Conservation (phyloP, 2,113 vertebrate species). For the Semnornis frantzii region DNA sequence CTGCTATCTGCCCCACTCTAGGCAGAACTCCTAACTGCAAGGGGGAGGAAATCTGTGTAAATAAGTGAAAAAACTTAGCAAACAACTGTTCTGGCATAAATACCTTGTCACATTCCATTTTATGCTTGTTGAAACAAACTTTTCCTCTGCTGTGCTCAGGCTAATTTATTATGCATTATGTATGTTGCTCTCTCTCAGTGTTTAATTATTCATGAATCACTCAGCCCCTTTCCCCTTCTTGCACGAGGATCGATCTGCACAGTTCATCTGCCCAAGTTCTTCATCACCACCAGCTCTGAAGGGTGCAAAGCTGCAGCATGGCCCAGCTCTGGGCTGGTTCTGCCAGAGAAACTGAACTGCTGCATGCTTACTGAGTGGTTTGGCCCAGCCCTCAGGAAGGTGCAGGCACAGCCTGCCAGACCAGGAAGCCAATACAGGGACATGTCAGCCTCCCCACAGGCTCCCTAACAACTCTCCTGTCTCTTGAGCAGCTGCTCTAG, state of each 20-base stretch:
- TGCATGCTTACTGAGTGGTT: fast-evolving
- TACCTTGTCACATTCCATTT: conserved; percentile 31
- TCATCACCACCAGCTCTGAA: not conserved
- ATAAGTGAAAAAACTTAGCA: not conserved
- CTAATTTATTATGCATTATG: conserved; percentile 39
- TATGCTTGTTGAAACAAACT: conserved; percentile 16
- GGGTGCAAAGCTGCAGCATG: not conserved
- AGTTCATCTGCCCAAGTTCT: not conserved
- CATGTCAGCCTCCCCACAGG: not conserved
- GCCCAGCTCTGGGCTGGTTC: not conserved
- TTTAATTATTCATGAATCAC: not conserved
- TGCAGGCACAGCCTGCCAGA: fast-evolving
- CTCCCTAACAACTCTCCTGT: not conserved
- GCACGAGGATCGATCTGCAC: not conserved
- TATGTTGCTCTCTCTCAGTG: not conserved
- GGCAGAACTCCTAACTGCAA: not conserved
- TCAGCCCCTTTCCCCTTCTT: not conserved
- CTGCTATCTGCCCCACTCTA: not conserved
- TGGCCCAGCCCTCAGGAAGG: fast-evolving
- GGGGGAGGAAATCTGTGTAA: not conserved
- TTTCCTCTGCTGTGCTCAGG: not conserved
- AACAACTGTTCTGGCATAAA: conserved; percentile 14
- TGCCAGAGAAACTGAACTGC: not conserved
- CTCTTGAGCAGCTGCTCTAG: not conserved
- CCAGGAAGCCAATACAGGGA: not conserved